phyloP scores from a whole-genome alignment of 2,888 invertebrate species.

The Synergus itoensis region DNA sequence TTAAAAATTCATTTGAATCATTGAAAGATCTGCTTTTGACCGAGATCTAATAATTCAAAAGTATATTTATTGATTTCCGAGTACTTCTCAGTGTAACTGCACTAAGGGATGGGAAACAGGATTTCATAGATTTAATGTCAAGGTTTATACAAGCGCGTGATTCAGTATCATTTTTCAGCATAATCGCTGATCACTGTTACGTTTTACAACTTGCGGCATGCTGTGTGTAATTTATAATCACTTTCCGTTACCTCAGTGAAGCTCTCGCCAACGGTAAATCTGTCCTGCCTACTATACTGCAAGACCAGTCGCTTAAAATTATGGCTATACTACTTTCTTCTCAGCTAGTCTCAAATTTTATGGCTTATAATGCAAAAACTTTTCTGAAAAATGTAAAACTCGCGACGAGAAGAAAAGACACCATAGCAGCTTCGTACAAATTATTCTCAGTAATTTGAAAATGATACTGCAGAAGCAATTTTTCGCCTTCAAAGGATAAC shows the following conservation, averaged over 20 bases:
- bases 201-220: slow-evolving; percentile 27
- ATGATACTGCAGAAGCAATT: not conserved
- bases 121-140: not conserved
- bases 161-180: slow-evolving; percentile 4
- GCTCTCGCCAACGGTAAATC: slow-evolving; percentile 22
- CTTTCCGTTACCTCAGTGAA: slow-evolving; percentile 33
- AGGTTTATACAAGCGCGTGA: not conserved
- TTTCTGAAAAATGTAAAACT: not conserved
- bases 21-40: too few relatives aligned
- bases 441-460: not conserved
- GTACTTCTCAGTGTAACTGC: too few relatives aligned
- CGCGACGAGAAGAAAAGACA: not conserved
- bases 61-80: too few relatives aligned
- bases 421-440: not conserved
- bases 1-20: too few relatives aligned
- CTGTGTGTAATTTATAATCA: slow-evolving; percentile 35
- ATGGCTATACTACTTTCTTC: not conserved
- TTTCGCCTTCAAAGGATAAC: too few relatives aligned
- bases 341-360: slow-evolving; percentile 1
- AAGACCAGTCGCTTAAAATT: not conserved
- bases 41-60: too few relatives aligned
- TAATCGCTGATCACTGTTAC: slow-evolving; percentile 31
- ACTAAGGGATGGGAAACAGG: not conserved
- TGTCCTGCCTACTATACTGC: not conserved
- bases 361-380: not conserved